Evolutionary conservation across 1,140 invertebrate species (phyloP).

Genomic region (Arctopsyche grandis): DNA sequence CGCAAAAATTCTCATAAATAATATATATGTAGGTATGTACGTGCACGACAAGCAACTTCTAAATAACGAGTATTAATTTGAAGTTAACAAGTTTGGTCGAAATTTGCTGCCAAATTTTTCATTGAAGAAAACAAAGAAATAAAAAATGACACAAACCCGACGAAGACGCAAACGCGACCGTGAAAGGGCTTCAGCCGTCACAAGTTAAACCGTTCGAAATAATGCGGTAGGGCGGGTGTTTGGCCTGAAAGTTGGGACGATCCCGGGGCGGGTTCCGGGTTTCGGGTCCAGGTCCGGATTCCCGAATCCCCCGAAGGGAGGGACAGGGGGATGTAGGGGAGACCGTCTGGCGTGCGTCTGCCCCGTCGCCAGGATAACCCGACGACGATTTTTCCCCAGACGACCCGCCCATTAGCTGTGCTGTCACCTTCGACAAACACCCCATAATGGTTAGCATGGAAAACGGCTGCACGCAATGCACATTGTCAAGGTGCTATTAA

Average conservation of each 20-base stretch:
- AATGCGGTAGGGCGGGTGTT: slow-evolving; percentile 17
- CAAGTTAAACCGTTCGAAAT: slow-evolving; percentile 28
- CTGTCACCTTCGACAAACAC: neutral
- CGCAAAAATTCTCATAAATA: no score
- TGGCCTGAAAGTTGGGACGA: neutral
- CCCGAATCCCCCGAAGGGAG: neutral
- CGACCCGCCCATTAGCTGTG: neutral
- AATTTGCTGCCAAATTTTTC: no score
- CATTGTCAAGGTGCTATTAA: no score
- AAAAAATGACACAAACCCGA: neutral
- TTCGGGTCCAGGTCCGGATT: neutral
- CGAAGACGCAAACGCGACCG: neutral
- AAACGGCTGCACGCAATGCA: neutral
- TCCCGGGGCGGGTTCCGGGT: slow-evolving; percentile 2
- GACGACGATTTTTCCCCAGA: slow-evolving; percentile 2
- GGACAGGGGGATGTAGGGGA: neutral
- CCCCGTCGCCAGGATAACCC: slow-evolving; percentile 12
- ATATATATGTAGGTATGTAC: no score
- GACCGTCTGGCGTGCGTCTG: slow-evolving; percentile 41
- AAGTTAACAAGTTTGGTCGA: no score
- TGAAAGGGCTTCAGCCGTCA: neutral
- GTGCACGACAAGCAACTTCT: no score
- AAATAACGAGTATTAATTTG: no score
- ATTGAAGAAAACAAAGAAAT: no score
- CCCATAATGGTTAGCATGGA: neutral